phyloP scores from a whole-genome alignment of 92 coral and sea anemone species.

The Epizoanthus ramosus region DNA sequence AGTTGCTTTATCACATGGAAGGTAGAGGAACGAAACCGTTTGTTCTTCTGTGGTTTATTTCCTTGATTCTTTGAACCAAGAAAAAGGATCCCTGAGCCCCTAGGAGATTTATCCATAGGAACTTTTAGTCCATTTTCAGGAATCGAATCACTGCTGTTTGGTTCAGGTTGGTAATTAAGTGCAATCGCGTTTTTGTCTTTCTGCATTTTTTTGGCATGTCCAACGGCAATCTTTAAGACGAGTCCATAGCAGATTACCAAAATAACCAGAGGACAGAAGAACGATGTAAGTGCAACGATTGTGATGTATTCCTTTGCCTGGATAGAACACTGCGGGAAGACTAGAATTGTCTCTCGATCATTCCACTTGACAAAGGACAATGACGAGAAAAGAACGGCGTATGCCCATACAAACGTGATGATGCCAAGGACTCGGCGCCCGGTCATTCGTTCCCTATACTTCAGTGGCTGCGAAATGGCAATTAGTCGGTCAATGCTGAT shows the following conservation, averaged over 20 bases:
- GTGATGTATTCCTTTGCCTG: conserved; percentile 79
- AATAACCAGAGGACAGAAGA: conserved; percentile 87
- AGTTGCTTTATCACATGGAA: conserved; percentile 84
- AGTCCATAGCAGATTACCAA: conserved; percentile 81
- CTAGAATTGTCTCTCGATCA: conserved; percentile 52
- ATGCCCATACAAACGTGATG: conserved; percentile 80
- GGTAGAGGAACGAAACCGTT: conserved; percentile 61
- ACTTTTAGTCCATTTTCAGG: conserved; percentile 48
- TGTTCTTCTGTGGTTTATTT: conserved; percentile 15
- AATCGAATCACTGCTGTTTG: conserved; percentile 61
- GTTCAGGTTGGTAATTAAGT: conserved; percentile 67
- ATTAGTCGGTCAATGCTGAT: conserved; percentile 91
- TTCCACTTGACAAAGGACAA: conserved; percentile 88
- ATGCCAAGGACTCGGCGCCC: conserved; percentile 65
- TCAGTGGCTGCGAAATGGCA: conserved; percentile 85
- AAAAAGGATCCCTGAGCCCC: conserved; percentile 15
- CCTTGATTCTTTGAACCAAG: not conserved
- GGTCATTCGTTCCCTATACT: conserved; percentile 90
- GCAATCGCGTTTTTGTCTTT: conserved; percentile 84
- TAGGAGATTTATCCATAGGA: conserved; percentile 20
- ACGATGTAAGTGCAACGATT: conserved; percentile 74
- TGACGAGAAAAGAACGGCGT: conserved; percentile 74
- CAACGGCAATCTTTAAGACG: conserved; percentile 86
- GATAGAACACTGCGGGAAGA: conserved; percentile 76
- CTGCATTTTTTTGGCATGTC: conserved; percentile 84